A percentile compares a stretch with the other conserved stretches of the same genome.
Conservation (phyloP, 2,113 vertebrate species). For the Oceanites oceanicus region DNA sequence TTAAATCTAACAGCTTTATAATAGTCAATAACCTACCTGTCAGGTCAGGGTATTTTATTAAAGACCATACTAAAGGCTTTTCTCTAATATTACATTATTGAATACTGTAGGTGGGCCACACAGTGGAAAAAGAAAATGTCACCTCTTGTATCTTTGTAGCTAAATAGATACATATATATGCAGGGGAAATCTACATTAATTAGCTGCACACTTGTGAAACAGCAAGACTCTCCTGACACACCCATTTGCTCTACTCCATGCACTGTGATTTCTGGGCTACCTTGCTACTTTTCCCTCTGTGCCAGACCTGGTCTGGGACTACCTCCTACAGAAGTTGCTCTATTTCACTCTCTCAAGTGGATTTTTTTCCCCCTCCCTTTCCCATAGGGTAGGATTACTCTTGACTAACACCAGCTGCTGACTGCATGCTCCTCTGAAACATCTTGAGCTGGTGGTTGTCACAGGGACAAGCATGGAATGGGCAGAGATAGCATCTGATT, state of each 20-base stretch:
- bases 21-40: conserved; percentile 30
- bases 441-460: not conserved
- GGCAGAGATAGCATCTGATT: not conserved
- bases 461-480: not conserved
- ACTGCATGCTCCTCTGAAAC: not conserved
- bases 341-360: not conserved
- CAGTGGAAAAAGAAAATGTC: not conserved
- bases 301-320: not conserved
- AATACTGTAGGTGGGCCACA: not conserved
- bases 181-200: not conserved
- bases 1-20: conserved; percentile 44
- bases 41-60: conserved; percentile 16
- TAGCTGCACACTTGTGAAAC: not conserved
- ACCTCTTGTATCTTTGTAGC: not conserved
- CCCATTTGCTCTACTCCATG: not conserved
- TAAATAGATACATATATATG: not conserved
- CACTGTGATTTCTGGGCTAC: not conserved
- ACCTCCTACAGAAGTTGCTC: not conserved
- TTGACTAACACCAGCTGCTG: not conserved
- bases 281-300: not conserved
- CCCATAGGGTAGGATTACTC: not conserved
- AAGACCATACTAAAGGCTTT: not conserved
- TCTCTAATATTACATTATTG: not conserved
- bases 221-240: not conserved
- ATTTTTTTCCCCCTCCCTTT: not conserved